phyloP scores from a whole-genome alignment of 2,113 vertebrate genomes.

The Caranx melampygus region DNA sequence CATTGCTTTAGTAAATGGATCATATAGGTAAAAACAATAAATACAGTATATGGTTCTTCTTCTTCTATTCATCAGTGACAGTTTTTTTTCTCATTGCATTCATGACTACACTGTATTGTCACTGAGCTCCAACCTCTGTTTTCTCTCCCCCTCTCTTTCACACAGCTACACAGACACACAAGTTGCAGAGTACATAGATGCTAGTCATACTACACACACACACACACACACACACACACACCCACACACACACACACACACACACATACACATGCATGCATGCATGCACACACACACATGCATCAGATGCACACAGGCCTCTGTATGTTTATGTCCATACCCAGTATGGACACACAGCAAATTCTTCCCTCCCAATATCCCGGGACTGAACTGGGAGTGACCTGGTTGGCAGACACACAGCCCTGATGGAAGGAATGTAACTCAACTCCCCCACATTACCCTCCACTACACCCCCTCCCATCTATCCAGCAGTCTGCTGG shows the following conservation, averaged over 20 bases:
- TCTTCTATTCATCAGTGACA: background rate
- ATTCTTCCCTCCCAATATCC: slow-evolving; percentile 81
- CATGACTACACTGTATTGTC: background rate
- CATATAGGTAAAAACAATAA: slow-evolving; percentile 1
- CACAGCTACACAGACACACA: background rate
- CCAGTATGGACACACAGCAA: slow-evolving; percentile 74
- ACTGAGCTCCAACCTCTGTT: background rate
- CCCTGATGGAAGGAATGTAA: slow-evolving; percentile 84
- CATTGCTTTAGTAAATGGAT: background rate
- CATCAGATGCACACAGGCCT: slow-evolving; percentile 35
- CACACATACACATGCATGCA: slow-evolving; percentile 15
- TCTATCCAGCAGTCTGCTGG: slow-evolving; percentile 71
- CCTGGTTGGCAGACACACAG: slow-evolving; percentile 80
- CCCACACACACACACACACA: slow-evolving; percentile 32
- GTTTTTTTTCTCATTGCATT: too few species aligned
- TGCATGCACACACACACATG: slow-evolving; percentile 22
- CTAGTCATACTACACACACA: slow-evolving; percentile 51
- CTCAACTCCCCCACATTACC: slow-evolving; percentile 74
- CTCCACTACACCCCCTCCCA: slow-evolving; percentile 24
- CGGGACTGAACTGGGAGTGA: slow-evolving; percentile 88
- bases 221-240: too few species aligned
- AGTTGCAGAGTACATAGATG: slow-evolving; percentile 23
- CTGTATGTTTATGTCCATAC: slow-evolving; percentile 57
- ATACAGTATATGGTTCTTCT: background rate
- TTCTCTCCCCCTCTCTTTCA: slow-evolving; percentile 5